phyloP scores from a whole-genome alignment of 2,888 invertebrate genomes.

The Clitarchus hookeri region DNA sequence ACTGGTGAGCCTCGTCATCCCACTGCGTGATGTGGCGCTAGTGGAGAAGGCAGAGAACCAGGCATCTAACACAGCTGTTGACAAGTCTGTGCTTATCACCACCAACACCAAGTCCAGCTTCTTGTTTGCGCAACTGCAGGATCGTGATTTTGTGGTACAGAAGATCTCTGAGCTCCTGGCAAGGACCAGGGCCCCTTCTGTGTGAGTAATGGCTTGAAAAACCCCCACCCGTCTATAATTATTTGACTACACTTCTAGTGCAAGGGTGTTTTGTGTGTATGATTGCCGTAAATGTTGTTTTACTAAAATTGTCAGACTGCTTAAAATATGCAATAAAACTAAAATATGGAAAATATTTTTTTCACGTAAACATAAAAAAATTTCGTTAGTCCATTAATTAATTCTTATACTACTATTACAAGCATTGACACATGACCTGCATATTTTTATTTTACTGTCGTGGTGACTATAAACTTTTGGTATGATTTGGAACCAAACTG shows the following conservation, averaged over 20 bases:
- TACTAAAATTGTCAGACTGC: no score
- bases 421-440: no score
- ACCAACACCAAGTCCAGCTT: conserved; percentile 81
- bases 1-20: conserved; percentile 86
- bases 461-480: neutral
- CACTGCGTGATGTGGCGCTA: conserved; percentile 78
- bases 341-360: no score
- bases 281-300: no score
- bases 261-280: no score
- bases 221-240: no score
- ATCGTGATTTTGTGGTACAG: conserved; percentile 84
- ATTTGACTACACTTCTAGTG: no score
- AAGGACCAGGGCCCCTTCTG: conserved; percentile 57
- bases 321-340: no score
- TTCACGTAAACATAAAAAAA: no score
- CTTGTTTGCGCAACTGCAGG: conserved; percentile 85
- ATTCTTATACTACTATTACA: no score
- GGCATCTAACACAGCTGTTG: conserved; percentile 62
- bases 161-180: conserved; percentile 88
- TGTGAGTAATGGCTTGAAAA: conserved; percentile 28
- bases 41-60: conserved; percentile 79
- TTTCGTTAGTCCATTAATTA: no score
- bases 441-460: neutral
- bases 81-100: conserved; percentile 79
- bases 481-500: no score